phyloP scores from a whole-genome alignment of 2,888 invertebrate species.

The Brassicogethes aeneus region DNA sequence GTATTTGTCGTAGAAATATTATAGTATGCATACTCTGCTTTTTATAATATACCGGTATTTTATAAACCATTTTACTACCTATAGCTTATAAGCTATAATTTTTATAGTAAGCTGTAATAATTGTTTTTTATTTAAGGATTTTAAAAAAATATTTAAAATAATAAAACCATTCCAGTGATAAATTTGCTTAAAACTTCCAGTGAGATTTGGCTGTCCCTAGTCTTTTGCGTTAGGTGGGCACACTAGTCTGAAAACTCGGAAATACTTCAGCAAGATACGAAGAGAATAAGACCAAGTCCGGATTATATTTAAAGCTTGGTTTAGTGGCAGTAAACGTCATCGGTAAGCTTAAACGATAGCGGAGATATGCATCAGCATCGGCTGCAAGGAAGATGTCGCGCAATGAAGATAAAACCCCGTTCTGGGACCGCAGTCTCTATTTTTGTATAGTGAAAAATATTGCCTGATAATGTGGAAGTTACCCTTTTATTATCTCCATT shows the following conservation, averaged over 20 bases:
- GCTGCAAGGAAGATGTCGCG: neutral
- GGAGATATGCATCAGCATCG: neutral
- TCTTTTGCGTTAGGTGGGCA: too few relatives aligned
- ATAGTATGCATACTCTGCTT: too few relatives aligned
- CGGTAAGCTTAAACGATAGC: neutral
- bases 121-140: too few relatives aligned
- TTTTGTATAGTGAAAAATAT: slow-evolving; percentile 8
- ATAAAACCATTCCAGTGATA: too few relatives aligned
- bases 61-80: too few relatives aligned
- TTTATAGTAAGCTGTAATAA: too few relatives aligned
- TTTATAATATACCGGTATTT: too few relatives aligned
- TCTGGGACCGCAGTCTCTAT: slow-evolving; percentile 7
- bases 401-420: slow-evolving; percentile 12
- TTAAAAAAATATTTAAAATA: too few relatives aligned
- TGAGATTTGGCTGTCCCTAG: too few relatives aligned
- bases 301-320: slow-evolving; percentile 33
- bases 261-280: slow-evolving; percentile 23
- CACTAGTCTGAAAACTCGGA: neutral
- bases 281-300: slow-evolving; percentile 20
- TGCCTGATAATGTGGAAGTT: slow-evolving; percentile 6
- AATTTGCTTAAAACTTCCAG: too few relatives aligned
- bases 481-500: neutral
- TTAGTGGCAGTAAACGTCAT: slow-evolving; percentile 16
- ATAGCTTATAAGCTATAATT: too few relatives aligned
- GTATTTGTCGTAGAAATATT: too few relatives aligned